A percentile compares a stretch with the other conserved stretches of the same genome.
Evolutionary conservation across 2,113 vertebrate species (phyloP).

Genomic region (Passer domesticus): DNA sequence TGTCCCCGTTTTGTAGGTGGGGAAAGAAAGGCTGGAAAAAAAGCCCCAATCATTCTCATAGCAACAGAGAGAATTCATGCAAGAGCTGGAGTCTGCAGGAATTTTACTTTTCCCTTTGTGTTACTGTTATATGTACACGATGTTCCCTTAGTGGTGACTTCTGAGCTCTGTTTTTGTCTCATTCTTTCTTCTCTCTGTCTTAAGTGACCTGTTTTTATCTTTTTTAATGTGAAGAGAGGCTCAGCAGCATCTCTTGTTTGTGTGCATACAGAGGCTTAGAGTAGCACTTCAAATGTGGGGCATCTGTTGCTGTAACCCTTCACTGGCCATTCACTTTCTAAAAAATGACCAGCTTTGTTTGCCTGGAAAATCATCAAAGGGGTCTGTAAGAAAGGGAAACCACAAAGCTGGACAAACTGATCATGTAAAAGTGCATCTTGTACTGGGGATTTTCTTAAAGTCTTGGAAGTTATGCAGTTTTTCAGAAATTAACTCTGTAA

Average conservation of each 20-base stretch:
- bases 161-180: background rate
- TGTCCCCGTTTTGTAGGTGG: background rate
- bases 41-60: background rate
- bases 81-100: background rate
- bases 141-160: conserved; percentile 1
- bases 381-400: background rate
- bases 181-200: background rate
- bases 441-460: background rate
- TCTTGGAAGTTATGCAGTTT: background rate
- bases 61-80: background rate
- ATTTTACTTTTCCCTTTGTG: background rate
- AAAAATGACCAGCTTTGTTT: fast-evolving
- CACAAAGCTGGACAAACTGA: background rate
- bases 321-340: background rate
- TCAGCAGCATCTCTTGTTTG: background rate
- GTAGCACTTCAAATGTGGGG: background rate
- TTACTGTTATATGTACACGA: background rate
- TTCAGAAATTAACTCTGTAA: background rate
- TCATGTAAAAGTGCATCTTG: background rate
- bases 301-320: conserved; percentile 28
- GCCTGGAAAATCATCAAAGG: background rate
- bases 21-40: background rate
- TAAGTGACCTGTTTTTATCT: conserved; percentile 62
- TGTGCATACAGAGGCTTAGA: background rate
- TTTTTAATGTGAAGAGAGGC: background rate